A percentile compares a stretch with the other conserved stretches of the same genome.
Conservation (phyloP, 2,888 invertebrate genomes). For the Temnothorax unifasciatus region DNA sequence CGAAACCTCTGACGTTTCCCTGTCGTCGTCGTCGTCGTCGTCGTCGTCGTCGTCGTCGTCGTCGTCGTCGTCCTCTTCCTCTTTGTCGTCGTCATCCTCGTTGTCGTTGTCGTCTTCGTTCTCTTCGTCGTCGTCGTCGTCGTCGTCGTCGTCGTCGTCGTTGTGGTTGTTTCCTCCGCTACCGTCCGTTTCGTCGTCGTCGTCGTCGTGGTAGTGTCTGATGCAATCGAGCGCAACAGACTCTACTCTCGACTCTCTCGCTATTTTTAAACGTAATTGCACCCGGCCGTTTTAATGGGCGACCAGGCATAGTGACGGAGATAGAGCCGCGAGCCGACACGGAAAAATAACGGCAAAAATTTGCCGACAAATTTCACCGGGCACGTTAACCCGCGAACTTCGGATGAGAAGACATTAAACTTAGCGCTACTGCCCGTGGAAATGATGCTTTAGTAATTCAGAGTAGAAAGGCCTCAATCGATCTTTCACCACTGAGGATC, state of each 20-base stretch:
- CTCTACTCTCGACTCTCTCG: conserved; percentile 76
- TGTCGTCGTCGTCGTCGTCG: conserved; percentile 61
- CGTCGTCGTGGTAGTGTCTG: conserved; percentile 79
- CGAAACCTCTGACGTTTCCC: conserved; percentile 76
- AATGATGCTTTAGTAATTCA: neutral
- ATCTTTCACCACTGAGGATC: neutral
- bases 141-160: conserved; percentile 62
- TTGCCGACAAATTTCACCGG: conserved; percentile 54
- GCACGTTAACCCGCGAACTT: conserved; percentile 31
- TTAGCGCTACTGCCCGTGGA: neutral
- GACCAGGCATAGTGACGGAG: conserved; percentile 78
- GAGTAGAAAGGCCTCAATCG: neutral
- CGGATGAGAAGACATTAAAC: conserved; percentile 30
- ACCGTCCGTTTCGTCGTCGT: conserved; percentile 21
- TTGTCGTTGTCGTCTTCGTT: conserved; percentile 26
- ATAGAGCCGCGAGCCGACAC: conserved; percentile 45
- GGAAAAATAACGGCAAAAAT: conserved; percentile 62
- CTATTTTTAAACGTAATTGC: conserved; percentile 86
- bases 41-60: conserved; percentile 58
- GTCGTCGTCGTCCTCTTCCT: neutral
- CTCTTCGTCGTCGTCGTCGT: conserved; percentile 67
- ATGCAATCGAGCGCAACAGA: conserved; percentile 84
- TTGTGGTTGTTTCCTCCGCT: conserved; percentile 52
- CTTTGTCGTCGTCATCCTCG: neutral
- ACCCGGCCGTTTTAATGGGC: conserved; percentile 83